Evolutionary conservation across 2,888 invertebrate genomes (phyloP), one percentile per base, ranked within the genome.

Genomic region (Magallana nippona): DNA sequence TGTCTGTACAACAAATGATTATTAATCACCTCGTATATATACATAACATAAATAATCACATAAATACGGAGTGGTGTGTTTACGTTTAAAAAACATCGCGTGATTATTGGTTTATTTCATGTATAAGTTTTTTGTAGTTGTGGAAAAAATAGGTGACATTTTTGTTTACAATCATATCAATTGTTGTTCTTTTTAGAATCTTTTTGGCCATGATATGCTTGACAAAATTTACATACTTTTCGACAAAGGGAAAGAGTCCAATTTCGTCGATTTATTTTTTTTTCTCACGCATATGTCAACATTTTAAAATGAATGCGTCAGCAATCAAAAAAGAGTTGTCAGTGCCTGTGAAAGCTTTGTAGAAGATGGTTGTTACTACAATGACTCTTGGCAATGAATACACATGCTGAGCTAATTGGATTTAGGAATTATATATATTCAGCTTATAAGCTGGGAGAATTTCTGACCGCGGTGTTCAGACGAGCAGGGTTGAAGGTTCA

Each of bases 331-430:
- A 71, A 71, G 32, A 32, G 8, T 10, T 22, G 10, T 15, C 10
- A 27, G 32, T 27, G 32, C 11, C 27, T 27, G 22, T 27, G 13
- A 71, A 32, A 71, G 22, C 32, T 71, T 27, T 27, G 19, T 19
- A 32, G 71, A 71, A 71, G 32, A 11, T 27, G 71, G 27, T 13
- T 19, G 13, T 27, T 22, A 27, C 15, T 71, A 71, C 71, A 71
- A 71, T 71, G 32, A 13, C 22, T 71, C 71, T 71, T 71, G 71
- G 71, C 71, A 71, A 71, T n/a, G 60, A 27, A 71, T 27, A 27
- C 32, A 27, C 71, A 71, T 32, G 71, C 71, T 71, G 71, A 71
- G 71, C 71, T 71, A 71, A 71, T 71, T 71, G 71, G 71, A 71
- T 71, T 71, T 71, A 32, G 71, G 71, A 71, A 32, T 71, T 71